Percentiles rank a stretch among this genome's conserved stretches.
These are phyloP conservation scores for Ophioninae sp. DNA, from an alignment of 2,888 invertebrate genomes.

Conservation along the genomic window DNA sequence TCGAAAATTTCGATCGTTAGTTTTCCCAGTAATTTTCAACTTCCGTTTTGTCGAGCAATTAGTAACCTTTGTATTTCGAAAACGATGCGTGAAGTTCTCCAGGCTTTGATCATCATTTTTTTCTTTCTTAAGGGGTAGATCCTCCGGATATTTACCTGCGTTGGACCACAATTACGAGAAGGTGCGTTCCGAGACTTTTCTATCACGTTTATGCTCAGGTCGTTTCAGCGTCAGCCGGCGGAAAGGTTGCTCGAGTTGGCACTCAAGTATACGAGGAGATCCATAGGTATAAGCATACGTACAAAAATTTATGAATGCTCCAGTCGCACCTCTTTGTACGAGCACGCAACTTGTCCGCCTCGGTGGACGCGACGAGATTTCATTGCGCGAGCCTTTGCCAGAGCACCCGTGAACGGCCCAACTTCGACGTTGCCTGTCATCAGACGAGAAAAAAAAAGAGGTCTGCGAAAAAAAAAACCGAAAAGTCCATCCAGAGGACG, in stretches of 20 bases:
- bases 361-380: conserved; percentile 37
- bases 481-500: conserved; percentile 6
- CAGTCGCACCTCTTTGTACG: conserved; percentile 31
- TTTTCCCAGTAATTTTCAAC: conserved; percentile 65
- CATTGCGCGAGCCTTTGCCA: conserved; percentile 7
- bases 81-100: conserved; percentile 72
- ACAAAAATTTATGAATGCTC: conserved; percentile 4
- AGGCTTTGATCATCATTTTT: conserved; percentile 66
- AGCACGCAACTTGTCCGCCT: conserved; percentile 15
- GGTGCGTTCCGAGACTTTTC: conserved; percentile 24
- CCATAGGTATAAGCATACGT: conserved; percentile 2
- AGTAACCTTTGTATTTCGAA: conserved; percentile 69
- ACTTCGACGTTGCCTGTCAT: conserved; percentile 42
- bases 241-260: conserved; percentile 43
- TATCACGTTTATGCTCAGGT: conserved; percentile 1
- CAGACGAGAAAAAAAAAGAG: conserved; percentile 19
- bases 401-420: conserved; percentile 66
- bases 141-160: conserved; percentile 22
- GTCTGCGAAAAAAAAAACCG: not conserved
- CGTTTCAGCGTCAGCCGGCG: conserved; percentile 35
- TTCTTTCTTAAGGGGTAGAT: conserved; percentile 60
- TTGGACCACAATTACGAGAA: conserved; percentile 35
- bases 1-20: too few relatives aligned
- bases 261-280: conserved; percentile 10
- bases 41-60: conserved; percentile 72